Base-by-base conservation (phyloP, 53 echinoderm and acorn worm species). In the Arbacia lixula region DNA sequence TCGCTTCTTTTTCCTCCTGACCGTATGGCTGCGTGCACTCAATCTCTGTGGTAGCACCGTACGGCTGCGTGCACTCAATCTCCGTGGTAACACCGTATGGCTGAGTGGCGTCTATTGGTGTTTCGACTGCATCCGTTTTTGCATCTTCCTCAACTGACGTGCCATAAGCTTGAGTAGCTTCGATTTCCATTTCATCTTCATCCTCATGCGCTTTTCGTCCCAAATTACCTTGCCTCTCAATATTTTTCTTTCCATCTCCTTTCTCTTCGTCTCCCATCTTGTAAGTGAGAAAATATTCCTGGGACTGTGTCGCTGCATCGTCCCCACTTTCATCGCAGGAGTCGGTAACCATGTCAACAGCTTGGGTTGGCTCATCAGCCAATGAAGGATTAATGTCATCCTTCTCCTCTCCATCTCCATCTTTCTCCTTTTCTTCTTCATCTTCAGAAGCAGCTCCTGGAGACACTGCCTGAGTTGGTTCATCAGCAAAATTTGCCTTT, bases 131-230 rank as follows among this genome's bases (percentile, higher is more conserved):
- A 42, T 74, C 74, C 33, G 31, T 53, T 9, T 19, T 32, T 35
- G 36, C 24, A 17, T 46, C 64, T 11, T 81, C 64, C 21, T 42
- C 64, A 14, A 57, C 27, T 0, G 12, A 6, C 8, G 4, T 41
- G 11, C 66, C 76, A 38, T 85, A 57, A 1, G 42, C 54, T 37
- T 89, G 89, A 12, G 89, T 89, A 17, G 85, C 89, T 53, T 78
- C 90, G 17, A 72, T 49, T 49, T 49, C 58, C 12, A 14, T 36
- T 37, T 66, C 36, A 66, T 36, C 22, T 26, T 56, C 26, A n/a
- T n/a, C n/a, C n/a, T n/a, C n/a, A n/a, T n/a, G n/a, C n/a, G n/a
- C n/a, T n/a, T n/a, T n/a, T n/a, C n/a, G n/a, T n/a, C 46, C 46
- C 8, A 10, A 8, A 46, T 46, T 14, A 46, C 46, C 46, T 46